Evolutionary conservation across 2,888 invertebrate genomes (phyloP).

Genomic region (Harpagoxenus sublaevis): DNA sequence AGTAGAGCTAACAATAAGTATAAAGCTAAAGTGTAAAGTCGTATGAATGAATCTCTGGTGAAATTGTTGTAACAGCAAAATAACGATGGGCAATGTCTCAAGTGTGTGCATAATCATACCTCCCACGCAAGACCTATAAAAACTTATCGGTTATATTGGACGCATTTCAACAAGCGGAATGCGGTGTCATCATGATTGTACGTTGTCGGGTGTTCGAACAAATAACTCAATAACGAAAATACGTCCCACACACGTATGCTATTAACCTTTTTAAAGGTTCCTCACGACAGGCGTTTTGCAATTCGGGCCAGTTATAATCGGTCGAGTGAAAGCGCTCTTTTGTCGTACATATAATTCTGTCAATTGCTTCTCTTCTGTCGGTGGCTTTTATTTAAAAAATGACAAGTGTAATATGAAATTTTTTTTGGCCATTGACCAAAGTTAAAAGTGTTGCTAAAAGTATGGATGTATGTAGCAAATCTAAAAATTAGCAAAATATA

Average conservation of each 20-base stretch:
- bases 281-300: conserved; percentile 65
- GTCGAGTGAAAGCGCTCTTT: conserved; percentile 68
- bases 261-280: conserved; percentile 66
- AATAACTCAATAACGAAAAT: conserved; percentile 63
- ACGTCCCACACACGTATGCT: conserved; percentile 68
- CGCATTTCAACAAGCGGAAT: conserved; percentile 62
- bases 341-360: conserved; percentile 61
- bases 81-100: conserved; percentile 6
- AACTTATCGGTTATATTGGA: conserved; percentile 39
- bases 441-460: neutral
- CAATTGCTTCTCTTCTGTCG: neutral
- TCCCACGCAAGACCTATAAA: conserved; percentile 61
- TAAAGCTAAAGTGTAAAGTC: neutral
- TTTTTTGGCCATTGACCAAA: neutral
- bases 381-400: neutral
- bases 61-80: neutral
- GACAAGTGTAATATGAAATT: neutral
- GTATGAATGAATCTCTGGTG: neutral
- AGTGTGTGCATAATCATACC: conserved; percentile 36
- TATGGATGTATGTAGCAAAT: neutral
- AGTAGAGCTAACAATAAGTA: neutral
- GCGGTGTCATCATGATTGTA: conserved; percentile 65
- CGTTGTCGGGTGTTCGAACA: conserved; percentile 31
- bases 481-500: neutral
- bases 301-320: conserved; percentile 63